These are phyloP conservation scores for Agrochola macilenta DNA, from an alignment of 2,888 invertebrate species.

Conservation along the genomic window DNA sequence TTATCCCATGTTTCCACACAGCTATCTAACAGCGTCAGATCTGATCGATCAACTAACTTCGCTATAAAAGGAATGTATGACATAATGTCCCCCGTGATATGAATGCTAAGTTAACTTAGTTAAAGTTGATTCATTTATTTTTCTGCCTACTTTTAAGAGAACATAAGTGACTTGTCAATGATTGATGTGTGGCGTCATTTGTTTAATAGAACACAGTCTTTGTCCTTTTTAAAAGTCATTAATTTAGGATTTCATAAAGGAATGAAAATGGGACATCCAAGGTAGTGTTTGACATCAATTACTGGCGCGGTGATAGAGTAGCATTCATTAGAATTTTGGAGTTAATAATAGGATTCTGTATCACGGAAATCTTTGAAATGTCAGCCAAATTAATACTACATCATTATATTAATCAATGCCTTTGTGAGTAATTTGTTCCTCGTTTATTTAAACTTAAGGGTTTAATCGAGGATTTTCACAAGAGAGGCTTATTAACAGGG, in stretches of 20 bases:
- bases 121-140: constrained; percentile 48
- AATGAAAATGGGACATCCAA: constrained; percentile 19
- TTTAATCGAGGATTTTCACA: neutral
- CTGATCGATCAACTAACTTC: constrained; percentile 37
- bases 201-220: constrained; percentile 24
- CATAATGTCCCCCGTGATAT: constrained; percentile 41
- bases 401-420: neutral
- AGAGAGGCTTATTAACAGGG: neutral
- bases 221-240: constrained; percentile 34
- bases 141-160: constrained; percentile 32
- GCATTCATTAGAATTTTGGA: constrained; percentile 17
- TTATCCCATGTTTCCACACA: neutral
- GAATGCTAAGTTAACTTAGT: constrained; percentile 45
- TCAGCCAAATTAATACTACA: constrained; percentile 1
- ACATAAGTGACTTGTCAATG: constrained; percentile 26
- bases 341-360: neutral
- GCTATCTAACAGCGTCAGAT: constrained; percentile 26
- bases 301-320: constrained; percentile 25
- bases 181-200: constrained; percentile 29
- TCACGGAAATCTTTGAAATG: constrained; percentile 23
- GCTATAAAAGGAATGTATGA: constrained; percentile 58
- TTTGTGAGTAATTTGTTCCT: constrained; percentile 3
- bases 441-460: neutral
- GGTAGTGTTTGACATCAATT: constrained; percentile 41
- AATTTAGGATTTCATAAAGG: neutral